Conservation (phyloP, 2,888 invertebrate species). For the Pseudoips prasinana region DNA sequence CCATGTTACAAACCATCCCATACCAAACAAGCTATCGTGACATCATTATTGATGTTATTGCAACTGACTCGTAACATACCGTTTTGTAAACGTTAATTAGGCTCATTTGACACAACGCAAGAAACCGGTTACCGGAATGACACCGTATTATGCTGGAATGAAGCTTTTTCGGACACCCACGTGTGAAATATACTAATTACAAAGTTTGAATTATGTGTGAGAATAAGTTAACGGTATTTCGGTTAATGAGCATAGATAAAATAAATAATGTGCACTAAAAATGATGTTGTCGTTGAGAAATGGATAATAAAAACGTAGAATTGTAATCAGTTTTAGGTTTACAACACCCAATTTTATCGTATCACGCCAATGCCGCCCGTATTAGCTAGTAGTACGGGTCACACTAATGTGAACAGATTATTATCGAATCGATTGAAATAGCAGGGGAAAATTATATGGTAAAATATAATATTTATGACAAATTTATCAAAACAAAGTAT, state of each 20-base stretch:
- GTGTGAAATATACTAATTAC: conserved; percentile 32
- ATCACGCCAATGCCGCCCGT: too few species aligned
- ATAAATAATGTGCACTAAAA: background rate
- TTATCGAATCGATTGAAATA: too few species aligned
- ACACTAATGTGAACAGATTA: too few species aligned
- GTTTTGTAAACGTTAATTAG: conserved; percentile 34
- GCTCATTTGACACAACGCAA: conserved; percentile 24
- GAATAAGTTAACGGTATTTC: conserved; percentile 20
- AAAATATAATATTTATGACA: too few species aligned
- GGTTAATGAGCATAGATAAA: conserved; percentile 8
- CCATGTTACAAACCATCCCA: conserved; percentile 12
- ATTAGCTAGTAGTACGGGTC: too few species aligned
- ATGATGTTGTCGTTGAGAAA: background rate
- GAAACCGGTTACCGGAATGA: conserved; percentile 7
- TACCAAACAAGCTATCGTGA: conserved; percentile 19
- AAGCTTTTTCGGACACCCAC: conserved; percentile 6
- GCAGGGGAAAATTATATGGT: too few species aligned
- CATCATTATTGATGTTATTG: conserved; percentile 29
- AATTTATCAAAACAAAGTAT: too few species aligned
- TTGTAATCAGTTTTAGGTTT: too few species aligned
- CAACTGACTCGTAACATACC: conserved; percentile 25
- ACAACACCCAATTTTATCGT: too few species aligned
- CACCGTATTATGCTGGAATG: conserved; percentile 16
- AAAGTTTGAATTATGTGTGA: conserved; percentile 21
- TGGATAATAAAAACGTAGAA: too few species aligned